phyloP scores from a whole-genome alignment of 2,113 vertebrate genomes.

The Sylvia atricapilla region DNA sequence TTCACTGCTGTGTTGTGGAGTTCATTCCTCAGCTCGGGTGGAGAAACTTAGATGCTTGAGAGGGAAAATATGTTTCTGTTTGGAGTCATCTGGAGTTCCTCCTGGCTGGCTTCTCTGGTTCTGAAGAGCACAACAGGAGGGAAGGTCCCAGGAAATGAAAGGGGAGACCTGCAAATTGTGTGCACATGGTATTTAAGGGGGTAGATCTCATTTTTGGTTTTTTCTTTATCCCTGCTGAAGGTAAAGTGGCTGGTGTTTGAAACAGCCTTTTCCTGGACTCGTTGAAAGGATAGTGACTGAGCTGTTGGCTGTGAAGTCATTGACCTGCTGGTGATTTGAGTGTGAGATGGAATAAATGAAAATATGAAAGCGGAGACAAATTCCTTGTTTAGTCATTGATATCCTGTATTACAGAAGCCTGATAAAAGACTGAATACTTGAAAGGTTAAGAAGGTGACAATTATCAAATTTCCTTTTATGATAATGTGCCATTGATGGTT shows the following conservation, averaged over 20 bases:
- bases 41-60: not conserved
- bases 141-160: not conserved
- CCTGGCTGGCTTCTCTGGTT: not conserved
- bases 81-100: not conserved
- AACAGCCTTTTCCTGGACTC: not conserved
- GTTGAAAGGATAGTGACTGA: not conserved
- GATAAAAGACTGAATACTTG: not conserved
- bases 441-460: not conserved
- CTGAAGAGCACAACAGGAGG: not conserved
- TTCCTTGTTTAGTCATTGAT: not conserved
- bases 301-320: not conserved
- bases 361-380: not conserved
- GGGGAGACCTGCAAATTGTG: not conserved
- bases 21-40: not conserved
- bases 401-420: not conserved
- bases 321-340: not conserved
- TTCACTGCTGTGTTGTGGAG: not conserved
- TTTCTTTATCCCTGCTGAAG: not conserved
- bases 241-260: not conserved
- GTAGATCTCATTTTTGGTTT: not conserved
- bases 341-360: not conserved
- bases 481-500: not conserved
- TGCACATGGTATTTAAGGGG: not conserved
- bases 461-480: not conserved
- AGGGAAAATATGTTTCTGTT: constrained; percentile 4